A percentile compares a stretch with the other conserved stretches of the same genome.
These are phyloP conservation scores for Leucopternis melanops DNA, from an alignment of 2,113 vertebrate genomes.

Conservation along the genomic window DNA sequence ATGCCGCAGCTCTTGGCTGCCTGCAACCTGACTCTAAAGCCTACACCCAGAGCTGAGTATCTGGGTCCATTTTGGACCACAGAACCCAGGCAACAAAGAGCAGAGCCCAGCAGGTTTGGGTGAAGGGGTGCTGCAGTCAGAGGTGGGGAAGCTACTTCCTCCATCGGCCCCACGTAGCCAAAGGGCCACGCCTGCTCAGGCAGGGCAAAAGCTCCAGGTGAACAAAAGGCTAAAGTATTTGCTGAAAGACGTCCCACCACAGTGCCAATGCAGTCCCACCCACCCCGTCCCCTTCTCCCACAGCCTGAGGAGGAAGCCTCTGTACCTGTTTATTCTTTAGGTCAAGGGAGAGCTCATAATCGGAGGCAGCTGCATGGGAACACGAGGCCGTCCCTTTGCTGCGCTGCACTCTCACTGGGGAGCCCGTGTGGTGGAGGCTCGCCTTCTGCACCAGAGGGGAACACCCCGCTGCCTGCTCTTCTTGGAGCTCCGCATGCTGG, in stretches of 20 bases:
- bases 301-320: slow-evolving; percentile 55
- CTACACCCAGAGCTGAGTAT: not conserved
- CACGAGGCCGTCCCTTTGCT: slow-evolving; percentile 82
- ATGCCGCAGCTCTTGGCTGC: not conserved
- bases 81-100: not conserved
- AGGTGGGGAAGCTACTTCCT: not conserved
- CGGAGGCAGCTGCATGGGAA: slow-evolving; percentile 85
- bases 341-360: slow-evolving; percentile 98
- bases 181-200: not conserved
- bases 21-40: not conserved
- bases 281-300: slow-evolving; percentile 40
- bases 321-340: slow-evolving; percentile 99
- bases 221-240: not conserved
- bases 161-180: accelerated
- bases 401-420: slow-evolving; percentile 88
- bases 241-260: not conserved
- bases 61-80: not conserved
- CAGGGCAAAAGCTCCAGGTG: not conserved
- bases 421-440: slow-evolving; percentile 87
- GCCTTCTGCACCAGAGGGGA: slow-evolving; percentile 79
- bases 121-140: not conserved
- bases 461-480: slow-evolving; percentile 80
- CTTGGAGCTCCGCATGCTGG: slow-evolving; percentile 63
- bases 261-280: not conserved
- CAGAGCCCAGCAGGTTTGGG: not conserved